Percentiles rank a stretch among this genome's conserved stretches.
Evolutionary conservation across 2,888 invertebrate genomes (phyloP).

Genomic region (Gandaritis pyraliata): DNA sequence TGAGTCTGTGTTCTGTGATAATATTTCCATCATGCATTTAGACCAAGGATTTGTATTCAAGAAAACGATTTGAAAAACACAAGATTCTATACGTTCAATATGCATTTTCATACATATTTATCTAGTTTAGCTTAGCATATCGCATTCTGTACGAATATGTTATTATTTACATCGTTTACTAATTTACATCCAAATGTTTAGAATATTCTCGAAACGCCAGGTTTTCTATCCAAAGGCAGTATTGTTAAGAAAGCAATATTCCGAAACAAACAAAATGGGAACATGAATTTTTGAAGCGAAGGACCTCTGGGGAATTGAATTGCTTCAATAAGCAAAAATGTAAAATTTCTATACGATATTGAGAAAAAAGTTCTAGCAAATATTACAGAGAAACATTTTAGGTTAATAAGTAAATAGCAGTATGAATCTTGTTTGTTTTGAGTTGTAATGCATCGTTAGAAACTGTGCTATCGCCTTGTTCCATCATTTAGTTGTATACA

Average conservation of each 20-base stretch:
- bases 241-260: slow-evolving; percentile 38
- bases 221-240: slow-evolving; percentile 25
- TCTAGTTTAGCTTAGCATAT: slow-evolving; percentile 9
- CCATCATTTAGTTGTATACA: too few relatives aligned
- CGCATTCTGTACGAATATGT: neutral
- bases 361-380: neutral
- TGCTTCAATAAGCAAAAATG: slow-evolving; percentile 31
- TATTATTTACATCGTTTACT: neutral
- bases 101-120: slow-evolving; percentile 12
- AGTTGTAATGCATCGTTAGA: too few relatives aligned
- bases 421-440: too few relatives aligned
- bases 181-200: slow-evolving; percentile 31
- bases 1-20: too few relatives aligned
- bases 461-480: too few relatives aligned
- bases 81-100: neutral
- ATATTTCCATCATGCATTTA: too few relatives aligned
- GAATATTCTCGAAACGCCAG: slow-evolving; percentile 21
- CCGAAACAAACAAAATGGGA: slow-evolving; percentile 39
- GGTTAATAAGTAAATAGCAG: neutral
- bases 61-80: neutral
- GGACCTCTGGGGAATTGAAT: slow-evolving; percentile 32
- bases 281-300: slow-evolving; percentile 37
- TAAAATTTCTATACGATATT: slow-evolving; percentile 16
- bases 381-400: slow-evolving; percentile 11
- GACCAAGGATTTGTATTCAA: neutral